These are phyloP conservation scores for Sphaeridia pumilis DNA, from an alignment of 2,888 invertebrate species.

Conservation along the genomic window DNA sequence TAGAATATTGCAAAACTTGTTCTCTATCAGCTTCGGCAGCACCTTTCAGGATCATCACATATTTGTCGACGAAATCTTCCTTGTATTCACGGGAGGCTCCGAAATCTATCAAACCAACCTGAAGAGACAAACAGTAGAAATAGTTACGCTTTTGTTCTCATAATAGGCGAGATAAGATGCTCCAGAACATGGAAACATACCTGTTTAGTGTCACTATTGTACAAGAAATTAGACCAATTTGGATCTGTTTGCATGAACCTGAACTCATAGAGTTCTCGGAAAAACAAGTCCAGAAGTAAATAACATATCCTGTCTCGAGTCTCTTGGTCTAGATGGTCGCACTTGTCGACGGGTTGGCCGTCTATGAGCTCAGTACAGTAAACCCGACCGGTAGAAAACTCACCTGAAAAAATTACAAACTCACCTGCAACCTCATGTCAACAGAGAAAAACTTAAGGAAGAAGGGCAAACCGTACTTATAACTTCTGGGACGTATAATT, in stretches of 20 bases:
- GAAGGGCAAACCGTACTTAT: conserved; percentile 53
- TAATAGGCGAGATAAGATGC: too few relatives aligned
- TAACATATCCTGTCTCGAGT: conserved; percentile 60
- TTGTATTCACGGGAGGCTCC: conserved; percentile 82
- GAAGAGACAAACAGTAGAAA: too few relatives aligned
- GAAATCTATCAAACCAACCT: conserved; percentile 83
- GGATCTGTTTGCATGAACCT: conserved; percentile 99
- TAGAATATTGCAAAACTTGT: conserved; percentile 64
- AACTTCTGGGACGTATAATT: conserved; percentile 82
- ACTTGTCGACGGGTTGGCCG: conserved; percentile 82
- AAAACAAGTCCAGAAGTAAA: conserved; percentile 66
- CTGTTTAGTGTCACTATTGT: conserved; percentile 64
- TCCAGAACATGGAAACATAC: too few relatives aligned
- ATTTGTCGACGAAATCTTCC: conserved; percentile 81
- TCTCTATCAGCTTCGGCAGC: conserved; percentile 67
- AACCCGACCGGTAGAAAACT: conserved; percentile 63
- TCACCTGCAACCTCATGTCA: too few relatives aligned
- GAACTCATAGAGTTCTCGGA: conserved; percentile 78
- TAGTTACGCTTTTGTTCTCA: too few relatives aligned
- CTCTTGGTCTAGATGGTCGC: conserved; percentile 61
- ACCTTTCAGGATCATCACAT: conserved; percentile 78
- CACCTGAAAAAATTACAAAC: conserved; percentile 48
- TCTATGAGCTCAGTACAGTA: conserved; percentile 86
- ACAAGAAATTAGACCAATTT: conserved; percentile 99
- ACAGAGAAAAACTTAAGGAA: too few relatives aligned